These are phyloP conservation scores for Anolis apletophallus DNA, from an alignment of 2,797 vertebrate genomes.

Conservation along the genomic window DNA sequence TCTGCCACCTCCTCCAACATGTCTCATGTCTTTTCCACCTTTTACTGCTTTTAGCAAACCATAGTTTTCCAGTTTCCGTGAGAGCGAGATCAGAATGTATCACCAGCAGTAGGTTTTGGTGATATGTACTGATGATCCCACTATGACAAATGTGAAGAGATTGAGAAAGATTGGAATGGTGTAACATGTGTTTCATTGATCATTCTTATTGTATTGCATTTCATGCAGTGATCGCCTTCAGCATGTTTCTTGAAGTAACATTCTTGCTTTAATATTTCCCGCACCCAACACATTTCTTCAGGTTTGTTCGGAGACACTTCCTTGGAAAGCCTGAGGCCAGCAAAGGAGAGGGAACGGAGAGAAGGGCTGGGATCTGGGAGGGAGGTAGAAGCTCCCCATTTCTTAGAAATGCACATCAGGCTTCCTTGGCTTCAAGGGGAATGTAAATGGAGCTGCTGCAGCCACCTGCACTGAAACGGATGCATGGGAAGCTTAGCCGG, in stretches of 20 bases:
- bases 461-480: conserved; percentile 8
- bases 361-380: conserved; percentile 17
- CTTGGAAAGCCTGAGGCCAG: background rate
- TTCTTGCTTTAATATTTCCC: background rate
- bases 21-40: no score
- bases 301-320: background rate
- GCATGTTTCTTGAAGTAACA: background rate
- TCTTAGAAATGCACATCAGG: conserved; percentile 13
- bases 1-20: no score
- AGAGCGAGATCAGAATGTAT: no score
- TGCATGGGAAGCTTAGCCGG: conserved; percentile 18
- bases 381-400: conserved; percentile 5
- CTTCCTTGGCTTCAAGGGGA: conserved; percentile 8
- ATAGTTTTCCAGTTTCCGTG: no score
- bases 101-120: no score
- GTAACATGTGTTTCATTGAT: background rate
- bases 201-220: background rate
- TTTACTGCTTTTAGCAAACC: no score
- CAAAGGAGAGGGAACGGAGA: conserved; percentile 8
- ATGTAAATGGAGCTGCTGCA: conserved; percentile 4
- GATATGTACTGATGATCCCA: background rate
- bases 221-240: conserved; percentile 7
- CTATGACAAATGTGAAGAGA: background rate
- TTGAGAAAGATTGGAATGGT: background rate
- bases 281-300: background rate